Evolutionary conservation across 2,113 vertebrate species (phyloP).

Genomic region (Pimephales promelas): DNA sequence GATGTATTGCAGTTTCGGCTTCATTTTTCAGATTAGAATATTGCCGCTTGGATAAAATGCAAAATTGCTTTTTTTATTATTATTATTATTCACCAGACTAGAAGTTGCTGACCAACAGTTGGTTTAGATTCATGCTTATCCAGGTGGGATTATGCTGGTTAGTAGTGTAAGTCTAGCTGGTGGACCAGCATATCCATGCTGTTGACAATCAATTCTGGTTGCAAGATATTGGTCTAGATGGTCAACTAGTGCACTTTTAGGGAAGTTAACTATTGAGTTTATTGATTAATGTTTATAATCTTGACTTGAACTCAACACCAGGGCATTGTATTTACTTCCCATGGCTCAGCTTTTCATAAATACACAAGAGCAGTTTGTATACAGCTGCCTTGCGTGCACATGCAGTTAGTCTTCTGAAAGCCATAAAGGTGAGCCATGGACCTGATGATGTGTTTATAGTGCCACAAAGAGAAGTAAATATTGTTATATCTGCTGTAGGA

Average conservation of each 20-base stretch:
- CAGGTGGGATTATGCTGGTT: background rate
- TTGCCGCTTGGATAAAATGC: background rate
- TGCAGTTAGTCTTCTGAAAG: slow-evolving; percentile 20
- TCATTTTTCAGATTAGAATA: too few species aligned
- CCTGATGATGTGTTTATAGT: slow-evolving; percentile 22
- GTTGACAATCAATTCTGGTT: background rate
- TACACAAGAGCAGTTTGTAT: background rate
- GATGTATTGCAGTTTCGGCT: too few species aligned
- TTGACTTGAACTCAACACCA: slow-evolving; percentile 11
- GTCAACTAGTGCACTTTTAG: background rate
- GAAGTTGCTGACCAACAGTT: background rate
- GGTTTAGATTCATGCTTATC: background rate
- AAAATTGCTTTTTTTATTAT: background rate
- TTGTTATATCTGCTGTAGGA: slow-evolving; percentile 15
- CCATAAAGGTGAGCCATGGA: slow-evolving; percentile 27
- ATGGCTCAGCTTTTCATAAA: background rate
- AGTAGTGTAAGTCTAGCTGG: background rate
- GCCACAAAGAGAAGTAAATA: slow-evolving; percentile 31
- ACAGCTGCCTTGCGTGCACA: slow-evolving; percentile 11
- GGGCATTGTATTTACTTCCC: background rate
- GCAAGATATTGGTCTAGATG: background rate
- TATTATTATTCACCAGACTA: background rate
- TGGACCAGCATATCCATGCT: background rate
- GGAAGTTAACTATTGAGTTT: background rate
- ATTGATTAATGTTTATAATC: background rate